Percentiles rank a stretch among this genome's conserved stretches.
Evolutionary conservation across 2,113 vertebrate species (phyloP).

Genomic region (Macaca nemestrina): DNA sequence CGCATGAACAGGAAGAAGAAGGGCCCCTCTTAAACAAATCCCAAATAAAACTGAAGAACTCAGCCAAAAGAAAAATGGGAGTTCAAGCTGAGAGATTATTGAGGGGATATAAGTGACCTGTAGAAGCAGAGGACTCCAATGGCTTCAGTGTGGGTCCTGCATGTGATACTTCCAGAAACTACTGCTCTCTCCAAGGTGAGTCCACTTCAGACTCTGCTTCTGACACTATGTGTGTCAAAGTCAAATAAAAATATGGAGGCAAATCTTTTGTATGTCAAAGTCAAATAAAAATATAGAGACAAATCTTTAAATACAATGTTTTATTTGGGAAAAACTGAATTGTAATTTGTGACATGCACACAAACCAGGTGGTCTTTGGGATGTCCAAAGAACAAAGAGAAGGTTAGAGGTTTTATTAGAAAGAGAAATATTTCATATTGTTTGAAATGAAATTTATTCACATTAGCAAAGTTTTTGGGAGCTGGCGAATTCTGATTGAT

Average conservation of each 20-base stretch:
- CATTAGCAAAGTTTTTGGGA: background rate
- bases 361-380: background rate
- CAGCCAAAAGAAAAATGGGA: background rate
- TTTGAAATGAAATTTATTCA: background rate
- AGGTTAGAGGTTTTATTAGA: background rate
- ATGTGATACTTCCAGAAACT: background rate
- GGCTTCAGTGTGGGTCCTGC: background rate
- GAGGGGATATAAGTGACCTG: background rate
- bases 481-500: background rate
- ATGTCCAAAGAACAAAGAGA: background rate
- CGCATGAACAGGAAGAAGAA: background rate
- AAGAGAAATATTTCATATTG: background rate
- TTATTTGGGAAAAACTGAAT: background rate
- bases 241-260: background rate
- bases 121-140: background rate
- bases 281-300: background rate
- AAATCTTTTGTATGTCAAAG: too few species aligned
- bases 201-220: background rate
- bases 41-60: background rate
- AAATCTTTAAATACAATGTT: background rate
- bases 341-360: background rate
- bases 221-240: background rate
- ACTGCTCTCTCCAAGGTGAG: background rate
- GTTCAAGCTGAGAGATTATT: background rate
- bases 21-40: background rate